These are phyloP conservation scores for Rhea americana DNA, from an alignment of 2,113 vertebrate species.

Conservation along the genomic window DNA sequence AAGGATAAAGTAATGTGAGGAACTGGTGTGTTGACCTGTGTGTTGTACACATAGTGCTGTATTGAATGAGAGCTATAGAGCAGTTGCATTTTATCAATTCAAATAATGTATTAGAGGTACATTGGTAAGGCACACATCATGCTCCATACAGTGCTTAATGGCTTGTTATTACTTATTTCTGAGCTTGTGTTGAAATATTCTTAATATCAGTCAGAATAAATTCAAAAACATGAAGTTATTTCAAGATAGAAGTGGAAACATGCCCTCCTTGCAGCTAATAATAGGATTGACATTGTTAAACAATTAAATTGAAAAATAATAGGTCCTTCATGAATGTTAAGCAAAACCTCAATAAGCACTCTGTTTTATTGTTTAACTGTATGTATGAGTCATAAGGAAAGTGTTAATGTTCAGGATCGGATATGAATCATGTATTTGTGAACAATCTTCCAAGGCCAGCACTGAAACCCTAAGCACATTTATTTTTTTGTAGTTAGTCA, in stretches of 20 bases:
- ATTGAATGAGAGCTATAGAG: background rate
- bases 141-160: background rate
- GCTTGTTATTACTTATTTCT: slow-evolving; percentile 11
- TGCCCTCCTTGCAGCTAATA: slow-evolving; percentile 62
- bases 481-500: background rate
- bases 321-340: slow-evolving; percentile 51
- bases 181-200: background rate
- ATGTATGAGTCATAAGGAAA: slow-evolving; percentile 74
- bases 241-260: slow-evolving; percentile 37
- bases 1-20: slow-evolving; percentile 60
- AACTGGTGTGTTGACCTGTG: slow-evolving; percentile 37
- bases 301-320: slow-evolving; percentile 58
- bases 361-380: slow-evolving; percentile 73
- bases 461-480: slow-evolving; percentile 16
- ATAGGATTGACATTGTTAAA: slow-evolving; percentile 42
- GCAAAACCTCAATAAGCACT: slow-evolving; percentile 28
- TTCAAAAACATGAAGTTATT: slow-evolving; percentile 38
- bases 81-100: background rate
- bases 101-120: background rate
- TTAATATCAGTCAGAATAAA: background rate
- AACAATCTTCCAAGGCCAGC: slow-evolving; percentile 64
- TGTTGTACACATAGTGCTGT: background rate
- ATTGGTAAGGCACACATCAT: background rate
- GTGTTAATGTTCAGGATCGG: slow-evolving; percentile 67
- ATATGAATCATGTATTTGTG: slow-evolving; percentile 72